These are phyloP conservation scores for Clupea harengus DNA, from an alignment of 2,113 vertebrate genomes.

Conservation along the genomic window DNA sequence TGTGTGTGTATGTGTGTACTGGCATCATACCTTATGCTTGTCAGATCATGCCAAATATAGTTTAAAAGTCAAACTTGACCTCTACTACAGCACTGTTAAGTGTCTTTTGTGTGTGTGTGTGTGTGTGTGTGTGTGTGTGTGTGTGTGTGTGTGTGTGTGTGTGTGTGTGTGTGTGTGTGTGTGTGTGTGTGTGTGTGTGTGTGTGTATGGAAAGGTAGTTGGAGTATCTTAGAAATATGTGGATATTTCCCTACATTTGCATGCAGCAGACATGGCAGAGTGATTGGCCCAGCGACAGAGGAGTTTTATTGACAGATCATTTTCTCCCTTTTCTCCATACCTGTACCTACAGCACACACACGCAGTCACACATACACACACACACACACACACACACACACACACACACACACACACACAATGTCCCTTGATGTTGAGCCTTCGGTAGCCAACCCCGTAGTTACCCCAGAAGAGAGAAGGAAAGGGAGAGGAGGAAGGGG, in stretches of 20 bases:
- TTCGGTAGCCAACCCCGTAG: too few relatives aligned
- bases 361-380: slow-evolving; percentile 24
- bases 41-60: not conserved
- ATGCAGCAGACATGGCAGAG: not conserved
- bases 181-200: not conserved
- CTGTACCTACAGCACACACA: not conserved
- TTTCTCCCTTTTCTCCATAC: not conserved
- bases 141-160: too few relatives aligned
- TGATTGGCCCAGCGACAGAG: not conserved
- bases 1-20: too few relatives aligned
- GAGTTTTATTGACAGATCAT: not conserved
- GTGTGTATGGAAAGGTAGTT: not conserved
- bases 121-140: too few relatives aligned
- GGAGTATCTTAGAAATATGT: not conserved
- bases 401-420: not conserved
- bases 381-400: slow-evolving; percentile 25
- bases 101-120: too few relatives aligned
- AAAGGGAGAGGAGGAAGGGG: not conserved
- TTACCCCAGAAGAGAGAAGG: not conserved
- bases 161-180: not conserved
- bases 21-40: too few relatives aligned
- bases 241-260: not conserved
- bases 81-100: not conserved
- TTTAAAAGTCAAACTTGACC: too few relatives aligned
- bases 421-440: too few relatives aligned